Conservation (phyloP, 2,113 vertebrate genomes). For the Cepphus grylle region DNA sequence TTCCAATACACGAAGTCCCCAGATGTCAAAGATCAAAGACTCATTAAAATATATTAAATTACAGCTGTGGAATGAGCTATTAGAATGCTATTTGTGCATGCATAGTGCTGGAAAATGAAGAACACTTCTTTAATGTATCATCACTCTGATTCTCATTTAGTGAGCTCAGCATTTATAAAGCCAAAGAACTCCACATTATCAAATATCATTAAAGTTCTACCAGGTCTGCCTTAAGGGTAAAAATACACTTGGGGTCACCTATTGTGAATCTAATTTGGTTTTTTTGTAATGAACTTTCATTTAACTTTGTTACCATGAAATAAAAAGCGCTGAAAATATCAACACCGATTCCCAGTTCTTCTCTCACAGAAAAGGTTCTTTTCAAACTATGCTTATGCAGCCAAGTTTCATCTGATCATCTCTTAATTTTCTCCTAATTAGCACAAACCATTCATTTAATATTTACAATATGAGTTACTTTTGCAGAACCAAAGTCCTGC, state of each 20-base stretch:
- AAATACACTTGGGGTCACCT: not conserved
- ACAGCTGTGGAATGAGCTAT: not conserved
- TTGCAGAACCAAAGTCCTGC: not conserved
- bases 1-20: not conserved
- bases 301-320: not conserved
- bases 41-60: conserved; percentile 24
- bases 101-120: not conserved
- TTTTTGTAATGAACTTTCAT: not conserved
- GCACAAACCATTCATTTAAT: not conserved
- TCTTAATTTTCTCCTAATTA: not conserved
- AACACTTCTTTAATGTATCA: not conserved
- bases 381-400: not conserved
- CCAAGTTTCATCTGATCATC: not conserved
- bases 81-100: not conserved
- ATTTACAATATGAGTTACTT: not conserved
- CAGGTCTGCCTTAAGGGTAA: not conserved
- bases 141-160: not conserved
- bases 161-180: conserved; percentile 1
- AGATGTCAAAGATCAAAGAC: conserved; percentile 19
- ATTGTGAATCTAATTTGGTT: not conserved
- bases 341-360: not conserved
- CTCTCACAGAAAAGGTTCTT: not conserved
- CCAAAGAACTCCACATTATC: not conserved
- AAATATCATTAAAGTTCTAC: not conserved
- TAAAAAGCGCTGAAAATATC: not conserved